Base-by-base conservation (phyloP, 1,140 invertebrate genomes). In the Drosophila dunni region DNA sequence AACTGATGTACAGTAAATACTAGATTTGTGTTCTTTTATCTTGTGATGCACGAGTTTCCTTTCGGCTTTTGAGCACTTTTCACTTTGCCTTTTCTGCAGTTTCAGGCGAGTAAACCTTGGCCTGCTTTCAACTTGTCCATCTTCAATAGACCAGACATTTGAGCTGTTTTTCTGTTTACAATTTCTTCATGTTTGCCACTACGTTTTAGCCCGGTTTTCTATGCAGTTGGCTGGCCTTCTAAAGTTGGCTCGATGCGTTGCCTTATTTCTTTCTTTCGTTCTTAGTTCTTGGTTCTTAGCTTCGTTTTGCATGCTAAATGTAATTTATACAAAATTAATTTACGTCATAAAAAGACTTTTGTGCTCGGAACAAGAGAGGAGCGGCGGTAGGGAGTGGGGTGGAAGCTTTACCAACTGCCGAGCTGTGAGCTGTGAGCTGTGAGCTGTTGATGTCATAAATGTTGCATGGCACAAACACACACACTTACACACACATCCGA, bases 251-350 rank as follows among this genome's bases (percentile, higher is more conserved):
- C 40, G 38, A 50, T 20, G 60, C 38, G 60, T 45, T 36, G 38
- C 44, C 24, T 29, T 29, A 4, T 29, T 29, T 29, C 24, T 29
- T 29, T 29, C 24, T 5, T 29, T 29, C 24, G 64, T 70, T 65
- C 50, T 57, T 56, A 29, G 42, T 58, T 68, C 50, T 57, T 56
- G 17, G 42, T 58, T 68, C 24, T 45, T 56, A 44, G 29, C 51
- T 70, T 17, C 57, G 68, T 72, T 68, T 76, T 76, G 67, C 68
- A 73, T 88, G 68, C 50, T n/a, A 75, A 80, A 86, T 88, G 62
- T 86, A 88, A 86, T 79, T 78, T 80, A 79, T 88, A 75, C 76
- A 86, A 86, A 80, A 88, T 86, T 88, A 86, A 86, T 86, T 86
- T 86, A 61, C 80, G 75, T 80, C 83, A 83, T 79, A 88, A 82